Evolutionary conservation across 2,113 vertebrate genomes (phyloP).

Genomic region (Cottus gobio): DNA sequence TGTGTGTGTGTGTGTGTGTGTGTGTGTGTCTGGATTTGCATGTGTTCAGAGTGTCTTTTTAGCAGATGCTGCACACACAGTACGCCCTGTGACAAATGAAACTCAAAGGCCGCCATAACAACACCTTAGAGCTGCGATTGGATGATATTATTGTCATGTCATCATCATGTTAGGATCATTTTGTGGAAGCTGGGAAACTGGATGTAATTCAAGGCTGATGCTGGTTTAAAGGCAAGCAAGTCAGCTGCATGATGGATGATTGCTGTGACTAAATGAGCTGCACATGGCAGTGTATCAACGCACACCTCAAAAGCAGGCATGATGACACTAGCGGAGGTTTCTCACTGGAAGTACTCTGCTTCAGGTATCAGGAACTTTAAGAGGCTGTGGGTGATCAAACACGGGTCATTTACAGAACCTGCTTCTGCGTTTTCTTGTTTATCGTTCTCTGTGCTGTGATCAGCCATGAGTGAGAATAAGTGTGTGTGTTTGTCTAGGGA

Average conservation of each 20-base stretch:
- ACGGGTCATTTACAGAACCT: not conserved
- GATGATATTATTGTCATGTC: not conserved
- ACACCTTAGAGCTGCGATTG: not conserved
- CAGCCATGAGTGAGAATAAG: constrained; percentile 5
- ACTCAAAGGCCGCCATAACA: not conserved
- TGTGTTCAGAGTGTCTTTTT: constrained; percentile 18
- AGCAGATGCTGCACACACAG: not conserved
- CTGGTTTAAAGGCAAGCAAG: constrained; percentile 1
- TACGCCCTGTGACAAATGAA: not conserved
- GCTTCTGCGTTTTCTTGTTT: not conserved
- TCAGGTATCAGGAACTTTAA: constrained; percentile 5
- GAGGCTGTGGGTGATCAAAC: not conserved
- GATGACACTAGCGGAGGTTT: not conserved
- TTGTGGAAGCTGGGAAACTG: not conserved
- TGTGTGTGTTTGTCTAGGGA: constrained; percentile 34
- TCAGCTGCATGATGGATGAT: not conserved
- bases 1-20: not conserved
- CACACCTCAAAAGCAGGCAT: constrained; percentile 3
- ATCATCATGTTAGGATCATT: not conserved
- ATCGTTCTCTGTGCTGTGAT: not conserved
- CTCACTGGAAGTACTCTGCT: not conserved
- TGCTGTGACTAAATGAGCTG: constrained; percentile 36
- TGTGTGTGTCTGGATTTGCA: not conserved
- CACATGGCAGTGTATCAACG: constrained; percentile 29
- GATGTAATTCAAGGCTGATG: not conserved